Conservation (phyloP, 2,797 vertebrate species). For the Microctenopoma steveboyesi region DNA sequence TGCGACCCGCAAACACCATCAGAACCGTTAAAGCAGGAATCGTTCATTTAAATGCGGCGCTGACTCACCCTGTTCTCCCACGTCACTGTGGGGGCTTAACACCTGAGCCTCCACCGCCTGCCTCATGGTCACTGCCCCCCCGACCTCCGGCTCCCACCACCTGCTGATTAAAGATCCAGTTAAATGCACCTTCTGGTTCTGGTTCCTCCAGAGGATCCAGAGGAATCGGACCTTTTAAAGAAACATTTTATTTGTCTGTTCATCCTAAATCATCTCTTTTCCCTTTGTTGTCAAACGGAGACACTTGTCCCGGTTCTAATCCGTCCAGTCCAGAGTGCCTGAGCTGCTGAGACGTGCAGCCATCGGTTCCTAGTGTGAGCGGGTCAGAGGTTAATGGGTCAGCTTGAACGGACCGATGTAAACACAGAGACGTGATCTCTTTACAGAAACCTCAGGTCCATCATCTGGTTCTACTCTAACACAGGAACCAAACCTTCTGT, state of each 20-base stretch:
- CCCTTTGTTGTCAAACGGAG: neutral
- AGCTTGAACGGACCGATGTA: constrained; percentile 23
- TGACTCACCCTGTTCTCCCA: constrained; percentile 79
- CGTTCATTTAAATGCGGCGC: neutral
- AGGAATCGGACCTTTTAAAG: no score
- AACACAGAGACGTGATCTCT: constrained; percentile 7
- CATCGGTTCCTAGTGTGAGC: constrained; percentile 30
- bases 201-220: no score
- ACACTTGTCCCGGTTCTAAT: constrained; percentile 18
- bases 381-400: constrained; percentile 61
- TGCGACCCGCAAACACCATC: constrained; percentile 56
- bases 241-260: no score
- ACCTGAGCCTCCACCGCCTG: constrained; percentile 77
- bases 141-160: constrained; percentile 44
- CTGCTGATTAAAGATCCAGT: neutral
- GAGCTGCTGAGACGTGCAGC: constrained; percentile 3
- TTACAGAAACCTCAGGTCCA: no score
- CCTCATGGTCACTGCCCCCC: constrained; percentile 67
- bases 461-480: no score
- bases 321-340: constrained; percentile 15
- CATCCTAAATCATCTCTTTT: no score
- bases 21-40: fast-evolving
- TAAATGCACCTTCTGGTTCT: no score
- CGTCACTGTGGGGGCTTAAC: constrained; percentile 62
- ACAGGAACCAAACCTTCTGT: neutral